phyloP scores from a whole-genome alignment of 2,113 vertebrate species.

The Porphyrio hochstetteri region DNA sequence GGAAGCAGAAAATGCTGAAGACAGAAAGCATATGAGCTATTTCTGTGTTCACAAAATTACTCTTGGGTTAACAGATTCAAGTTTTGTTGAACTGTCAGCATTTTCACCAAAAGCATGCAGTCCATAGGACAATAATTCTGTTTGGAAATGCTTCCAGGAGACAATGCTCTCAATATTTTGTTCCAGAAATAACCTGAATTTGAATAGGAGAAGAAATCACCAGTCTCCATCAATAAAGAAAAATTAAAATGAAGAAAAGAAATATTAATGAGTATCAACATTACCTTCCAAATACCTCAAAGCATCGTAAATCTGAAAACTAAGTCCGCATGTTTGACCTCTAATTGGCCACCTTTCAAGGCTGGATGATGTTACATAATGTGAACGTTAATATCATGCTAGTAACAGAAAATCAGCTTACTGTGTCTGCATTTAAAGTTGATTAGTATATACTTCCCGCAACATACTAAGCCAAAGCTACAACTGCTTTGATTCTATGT shows the following conservation, averaged over 20 bases:
- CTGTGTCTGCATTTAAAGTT: neutral
- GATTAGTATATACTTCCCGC: neutral
- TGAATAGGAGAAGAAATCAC: neutral
- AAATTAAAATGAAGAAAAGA: neutral
- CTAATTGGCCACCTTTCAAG: neutral
- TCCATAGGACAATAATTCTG: neutral
- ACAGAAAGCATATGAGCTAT: neutral
- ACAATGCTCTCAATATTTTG: neutral
- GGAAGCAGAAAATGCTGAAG: neutral
- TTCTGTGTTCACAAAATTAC: neutral
- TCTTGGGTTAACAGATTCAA: neutral
- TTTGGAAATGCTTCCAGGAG: neutral
- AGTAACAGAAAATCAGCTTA: slow-evolving; percentile 48
- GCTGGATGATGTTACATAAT: neutral
- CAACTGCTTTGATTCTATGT: neutral
- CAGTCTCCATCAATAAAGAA: neutral
- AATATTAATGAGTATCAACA: neutral
- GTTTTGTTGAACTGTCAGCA: neutral
- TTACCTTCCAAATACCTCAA: neutral
- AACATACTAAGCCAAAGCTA: neutral
- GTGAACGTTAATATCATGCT: neutral
- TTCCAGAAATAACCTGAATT: neutral
- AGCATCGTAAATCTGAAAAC: neutral
- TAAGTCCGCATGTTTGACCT: neutral
- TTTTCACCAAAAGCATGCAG: neutral